Percentiles rank a stretch among this genome's conserved stretches.
Evolutionary conservation across 2,113 vertebrate genomes (phyloP).

Genomic region (Probosciger aterrimus): DNA sequence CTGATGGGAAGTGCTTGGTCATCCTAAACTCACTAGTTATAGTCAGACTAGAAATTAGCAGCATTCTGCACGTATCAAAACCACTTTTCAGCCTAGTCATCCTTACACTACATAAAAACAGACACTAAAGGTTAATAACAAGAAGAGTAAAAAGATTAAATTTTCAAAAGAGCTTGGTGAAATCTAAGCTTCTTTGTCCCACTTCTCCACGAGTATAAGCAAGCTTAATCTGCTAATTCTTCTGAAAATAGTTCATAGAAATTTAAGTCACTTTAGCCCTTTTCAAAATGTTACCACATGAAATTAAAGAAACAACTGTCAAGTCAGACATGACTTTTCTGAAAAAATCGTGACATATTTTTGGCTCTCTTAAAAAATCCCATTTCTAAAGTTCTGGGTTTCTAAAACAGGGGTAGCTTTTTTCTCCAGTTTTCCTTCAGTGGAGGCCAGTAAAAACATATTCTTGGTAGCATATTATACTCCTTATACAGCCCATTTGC

Average conservation of each 20-base stretch:
- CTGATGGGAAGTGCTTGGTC: neutral
- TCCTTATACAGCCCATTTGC: neutral
- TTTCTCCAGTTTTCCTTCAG: neutral
- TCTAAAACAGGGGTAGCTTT: neutral
- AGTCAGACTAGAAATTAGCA: neutral
- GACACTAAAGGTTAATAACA: neutral
- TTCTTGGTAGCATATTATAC: neutral
- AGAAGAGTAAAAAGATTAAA: neutral
- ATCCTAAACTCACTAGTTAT: neutral
- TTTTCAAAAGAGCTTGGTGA: neutral
- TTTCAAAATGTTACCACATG: neutral
- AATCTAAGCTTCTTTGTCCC: constrained; percentile 10
- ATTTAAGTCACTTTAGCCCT: neutral
- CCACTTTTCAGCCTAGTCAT: neutral
- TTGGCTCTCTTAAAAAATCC: neutral
- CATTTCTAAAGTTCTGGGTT: neutral
- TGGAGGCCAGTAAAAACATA: neutral
- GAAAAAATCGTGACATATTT: neutral
- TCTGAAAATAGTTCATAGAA: neutral
- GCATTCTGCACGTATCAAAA: neutral
- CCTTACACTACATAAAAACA: neutral
- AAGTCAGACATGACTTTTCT: neutral
- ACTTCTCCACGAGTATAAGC: neutral
- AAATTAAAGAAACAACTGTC: neutral
- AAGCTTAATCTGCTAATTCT: constrained; percentile 12